These are phyloP conservation scores for Astyanax mexicanus DNA, from an alignment of 2,797 vertebrate genomes.

Conservation along the genomic window DNA sequence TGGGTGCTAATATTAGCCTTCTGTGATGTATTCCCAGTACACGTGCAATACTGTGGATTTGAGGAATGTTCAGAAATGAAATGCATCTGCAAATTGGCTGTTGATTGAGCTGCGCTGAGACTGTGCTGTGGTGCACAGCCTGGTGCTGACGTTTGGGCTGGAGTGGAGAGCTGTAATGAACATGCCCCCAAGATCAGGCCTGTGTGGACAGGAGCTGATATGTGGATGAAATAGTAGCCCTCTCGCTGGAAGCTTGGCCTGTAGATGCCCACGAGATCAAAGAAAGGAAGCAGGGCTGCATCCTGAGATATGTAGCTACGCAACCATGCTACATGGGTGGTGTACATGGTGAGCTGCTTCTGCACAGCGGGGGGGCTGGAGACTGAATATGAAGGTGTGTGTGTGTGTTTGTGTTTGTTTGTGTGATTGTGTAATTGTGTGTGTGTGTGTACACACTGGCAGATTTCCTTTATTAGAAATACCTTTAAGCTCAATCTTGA, in stretches of 20 bases:
- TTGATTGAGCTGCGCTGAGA: too few species aligned
- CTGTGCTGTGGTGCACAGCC: not conserved
- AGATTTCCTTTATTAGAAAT: too few species aligned
- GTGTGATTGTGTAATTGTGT: too few species aligned
- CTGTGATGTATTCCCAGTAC: too few species aligned
- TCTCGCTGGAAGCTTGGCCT: constrained; percentile 30
- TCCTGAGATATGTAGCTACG: not conserved
- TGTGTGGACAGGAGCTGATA: constrained; percentile 38
- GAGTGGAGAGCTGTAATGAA: constrained; percentile 35
- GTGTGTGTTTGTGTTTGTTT: not conserved
- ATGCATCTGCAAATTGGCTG: too few species aligned
- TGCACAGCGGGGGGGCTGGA: not conserved
- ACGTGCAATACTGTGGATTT: too few species aligned
- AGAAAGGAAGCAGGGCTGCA: constrained; percentile 9
- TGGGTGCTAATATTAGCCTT: too few species aligned
- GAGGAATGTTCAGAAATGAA: too few species aligned
- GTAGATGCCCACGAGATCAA: constrained; percentile 26
- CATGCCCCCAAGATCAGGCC: constrained; percentile 20
- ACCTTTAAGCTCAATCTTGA: too few species aligned
- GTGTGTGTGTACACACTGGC: not conserved
- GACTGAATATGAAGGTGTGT: not conserved
- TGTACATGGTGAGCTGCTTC: not conserved
- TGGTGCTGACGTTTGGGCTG: not conserved
- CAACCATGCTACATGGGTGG: not conserved
- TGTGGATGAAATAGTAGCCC: constrained; percentile 39